Evolutionary conservation across 2,888 invertebrate species (phyloP).

Genomic region (Trachelus iudaicus): DNA sequence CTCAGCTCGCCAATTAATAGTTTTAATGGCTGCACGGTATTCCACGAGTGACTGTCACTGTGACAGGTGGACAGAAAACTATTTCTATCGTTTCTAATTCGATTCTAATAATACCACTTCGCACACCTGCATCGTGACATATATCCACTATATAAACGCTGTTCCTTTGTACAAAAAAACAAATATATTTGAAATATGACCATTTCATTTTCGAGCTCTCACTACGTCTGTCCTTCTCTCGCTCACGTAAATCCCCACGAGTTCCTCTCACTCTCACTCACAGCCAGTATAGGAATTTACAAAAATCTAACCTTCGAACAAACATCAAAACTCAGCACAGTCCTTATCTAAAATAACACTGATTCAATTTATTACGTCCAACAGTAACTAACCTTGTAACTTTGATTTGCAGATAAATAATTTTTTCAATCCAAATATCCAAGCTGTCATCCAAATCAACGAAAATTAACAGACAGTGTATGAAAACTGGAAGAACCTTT

Average conservation of each 20-base stretch:
- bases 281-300: not conserved
- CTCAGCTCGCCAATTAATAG: not conserved
- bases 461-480: too few relatives aligned
- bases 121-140: not conserved
- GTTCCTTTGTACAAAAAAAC: not conserved
- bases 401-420: too few relatives aligned
- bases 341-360: not conserved
- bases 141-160: not conserved
- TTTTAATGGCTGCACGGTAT: not conserved
- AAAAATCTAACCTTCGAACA: not conserved
- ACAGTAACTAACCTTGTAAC: too few relatives aligned
- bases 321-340: not conserved
- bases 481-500: too few relatives aligned
- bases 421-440: too few relatives aligned
- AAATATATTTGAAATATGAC: not conserved
- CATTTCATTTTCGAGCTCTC: not conserved
- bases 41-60: not conserved
- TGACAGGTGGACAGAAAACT: not conserved
- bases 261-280: not conserved
- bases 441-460: too few relatives aligned
- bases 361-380: not conserved
- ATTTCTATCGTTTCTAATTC: not conserved
- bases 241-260: not conserved
- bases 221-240: not conserved
- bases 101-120: not conserved